Evolutionary conservation across 2,888 invertebrate species (phyloP).

Genomic region (Acronicta aceris): DNA sequence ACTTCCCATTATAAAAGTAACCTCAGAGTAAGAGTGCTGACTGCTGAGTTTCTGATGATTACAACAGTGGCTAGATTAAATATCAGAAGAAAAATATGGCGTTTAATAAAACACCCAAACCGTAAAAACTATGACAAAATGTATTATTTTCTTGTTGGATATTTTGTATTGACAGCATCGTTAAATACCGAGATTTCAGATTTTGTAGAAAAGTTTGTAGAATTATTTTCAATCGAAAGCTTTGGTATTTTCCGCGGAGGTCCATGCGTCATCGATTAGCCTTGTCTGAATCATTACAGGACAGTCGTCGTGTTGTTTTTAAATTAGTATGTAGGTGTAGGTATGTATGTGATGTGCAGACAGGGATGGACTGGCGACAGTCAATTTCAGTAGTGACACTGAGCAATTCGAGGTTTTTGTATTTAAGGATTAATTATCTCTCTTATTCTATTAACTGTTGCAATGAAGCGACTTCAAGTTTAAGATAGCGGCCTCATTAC

Average conservation of each 20-base stretch:
- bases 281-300: constrained; percentile 32
- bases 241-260: constrained; percentile 15
- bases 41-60: too few species aligned
- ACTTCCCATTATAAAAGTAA: too few species aligned
- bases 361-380: background rate
- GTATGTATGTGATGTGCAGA: background rate
- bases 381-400: background rate
- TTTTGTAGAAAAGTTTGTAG: background rate
- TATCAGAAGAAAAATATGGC: background rate
- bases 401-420: background rate
- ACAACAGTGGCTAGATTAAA: too few species aligned
- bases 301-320: constrained; percentile 8
- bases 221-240: constrained; percentile 13
- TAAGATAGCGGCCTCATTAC: too few species aligned
- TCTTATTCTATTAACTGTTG: too few species aligned
- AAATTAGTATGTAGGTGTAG: constrained; percentile 17
- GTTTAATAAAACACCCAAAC: background rate
- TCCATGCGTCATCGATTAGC: constrained; percentile 35
- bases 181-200: too few species aligned
- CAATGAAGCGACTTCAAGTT: too few species aligned
- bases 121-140: too few species aligned
- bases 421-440: background rate
- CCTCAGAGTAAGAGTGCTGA: too few species aligned
- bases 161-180: too few species aligned
- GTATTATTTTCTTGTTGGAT: too few species aligned